phyloP scores from a whole-genome alignment of 2,797 vertebrate species.

The Rhabdomys pumilio region DNA sequence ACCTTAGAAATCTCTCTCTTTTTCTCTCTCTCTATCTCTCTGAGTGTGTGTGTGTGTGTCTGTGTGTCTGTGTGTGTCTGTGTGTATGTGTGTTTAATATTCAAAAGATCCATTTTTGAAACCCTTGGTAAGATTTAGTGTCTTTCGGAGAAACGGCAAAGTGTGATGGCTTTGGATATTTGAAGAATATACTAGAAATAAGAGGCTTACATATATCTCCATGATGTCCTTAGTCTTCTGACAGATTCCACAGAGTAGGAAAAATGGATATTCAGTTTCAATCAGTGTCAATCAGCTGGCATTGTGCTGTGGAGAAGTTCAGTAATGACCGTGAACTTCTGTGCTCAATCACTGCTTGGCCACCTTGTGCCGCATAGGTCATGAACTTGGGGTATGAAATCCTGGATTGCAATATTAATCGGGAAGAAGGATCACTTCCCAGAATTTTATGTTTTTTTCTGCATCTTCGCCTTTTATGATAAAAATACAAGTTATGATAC shows the following conservation, averaged over 20 bases:
- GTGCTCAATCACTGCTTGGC: constrained; percentile 78
- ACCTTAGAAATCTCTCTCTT: background rate
- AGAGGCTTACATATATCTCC: constrained; percentile 66
- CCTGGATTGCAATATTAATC: constrained; percentile 65
- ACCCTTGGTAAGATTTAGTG: constrained; percentile 52
- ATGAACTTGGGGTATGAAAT: constrained; percentile 63
- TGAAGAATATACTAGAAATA: constrained; percentile 73
- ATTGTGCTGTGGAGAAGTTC: constrained; percentile 65
- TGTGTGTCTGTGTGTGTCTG: background rate
- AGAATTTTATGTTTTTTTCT: constrained; percentile 27
- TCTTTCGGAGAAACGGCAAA: constrained; percentile 66
- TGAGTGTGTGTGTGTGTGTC: background rate
- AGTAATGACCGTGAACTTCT: constrained; percentile 76
- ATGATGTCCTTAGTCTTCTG: constrained; percentile 73
- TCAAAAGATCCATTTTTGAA: constrained; percentile 65
- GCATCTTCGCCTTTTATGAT: background rate
- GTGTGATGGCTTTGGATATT: constrained; percentile 63
- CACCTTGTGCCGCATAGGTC: constrained; percentile 59
- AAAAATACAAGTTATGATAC: background rate
- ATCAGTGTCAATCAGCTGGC: constrained; percentile 79
- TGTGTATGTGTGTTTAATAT: constrained; percentile 62
- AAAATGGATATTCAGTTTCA: constrained; percentile 78
- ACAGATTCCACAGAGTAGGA: constrained; percentile 72
- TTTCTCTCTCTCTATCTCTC: background rate
- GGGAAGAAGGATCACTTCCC: constrained; percentile 73